Conservation (phyloP, 2,797 vertebrate species). For the Pseudotriccus pelzelni region DNA sequence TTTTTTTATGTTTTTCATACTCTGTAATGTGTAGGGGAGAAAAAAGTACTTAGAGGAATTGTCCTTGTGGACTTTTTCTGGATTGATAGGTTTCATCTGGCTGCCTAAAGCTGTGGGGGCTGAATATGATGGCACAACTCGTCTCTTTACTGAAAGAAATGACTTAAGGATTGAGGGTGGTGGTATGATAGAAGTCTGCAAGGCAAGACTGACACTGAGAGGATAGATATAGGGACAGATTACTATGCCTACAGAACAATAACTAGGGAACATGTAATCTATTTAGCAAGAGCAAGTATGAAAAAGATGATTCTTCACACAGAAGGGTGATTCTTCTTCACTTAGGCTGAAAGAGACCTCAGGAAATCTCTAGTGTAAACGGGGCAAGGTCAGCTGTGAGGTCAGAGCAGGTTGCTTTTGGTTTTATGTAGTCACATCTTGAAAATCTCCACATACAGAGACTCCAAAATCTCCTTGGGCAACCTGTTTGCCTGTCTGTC, state of each 20-base stretch:
- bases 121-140: background rate
- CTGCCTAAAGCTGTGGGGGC: background rate
- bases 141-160: background rate
- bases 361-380: background rate
- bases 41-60: background rate
- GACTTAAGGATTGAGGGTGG: background rate
- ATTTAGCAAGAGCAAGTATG: background rate
- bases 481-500: background rate
- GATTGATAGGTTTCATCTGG: background rate
- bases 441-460: background rate
- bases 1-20: background rate
- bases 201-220: background rate
- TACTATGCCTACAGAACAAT: background rate
- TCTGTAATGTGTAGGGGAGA: background rate
- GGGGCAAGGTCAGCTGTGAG: background rate
- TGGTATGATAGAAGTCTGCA: background rate
- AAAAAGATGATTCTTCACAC: background rate
- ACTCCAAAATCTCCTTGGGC: background rate
- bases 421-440: background rate
- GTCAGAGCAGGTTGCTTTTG: background rate
- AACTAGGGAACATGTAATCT: background rate
- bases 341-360: background rate
- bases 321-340: background rate
- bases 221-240: background rate
- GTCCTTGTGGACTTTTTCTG: background rate